Conservation (phyloP, 2,888 invertebrate species). For the Druceiella hillmani region DNA sequence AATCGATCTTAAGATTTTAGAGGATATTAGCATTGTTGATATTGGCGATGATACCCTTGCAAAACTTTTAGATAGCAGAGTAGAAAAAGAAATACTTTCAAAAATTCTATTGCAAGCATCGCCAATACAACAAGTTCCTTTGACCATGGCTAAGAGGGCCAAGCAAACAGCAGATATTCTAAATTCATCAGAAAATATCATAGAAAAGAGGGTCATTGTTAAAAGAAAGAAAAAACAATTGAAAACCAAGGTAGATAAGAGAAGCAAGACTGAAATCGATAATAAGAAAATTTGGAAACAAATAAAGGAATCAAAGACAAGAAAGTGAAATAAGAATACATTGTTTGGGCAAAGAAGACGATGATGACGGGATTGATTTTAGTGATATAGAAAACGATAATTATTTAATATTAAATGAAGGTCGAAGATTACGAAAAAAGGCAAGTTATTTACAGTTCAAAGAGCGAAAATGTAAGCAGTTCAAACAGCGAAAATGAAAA, state of each 20-base stretch:
- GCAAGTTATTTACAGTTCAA: no score
- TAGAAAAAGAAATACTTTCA: slow-evolving; percentile 12
- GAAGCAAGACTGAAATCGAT: slow-evolving; percentile 7
- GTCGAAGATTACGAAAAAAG: no score
- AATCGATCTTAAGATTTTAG: slow-evolving; percentile 10
- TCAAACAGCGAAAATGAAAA: no score
- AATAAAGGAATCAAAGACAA: no score
- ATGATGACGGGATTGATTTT: no score
- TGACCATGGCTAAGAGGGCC: slow-evolving; percentile 14
- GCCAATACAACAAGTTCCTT: slow-evolving; percentile 16
- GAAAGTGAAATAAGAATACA: no score
- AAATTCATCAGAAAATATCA: slow-evolving; percentile 9
- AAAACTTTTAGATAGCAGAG: slow-evolving; percentile 10
- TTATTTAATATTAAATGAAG: no score
- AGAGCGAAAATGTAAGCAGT: no score
- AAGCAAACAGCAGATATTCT: slow-evolving; percentile 8
- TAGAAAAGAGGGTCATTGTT: slow-evolving; percentile 2
- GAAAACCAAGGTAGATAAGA: slow-evolving; percentile 11
- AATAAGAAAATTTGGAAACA: no score
- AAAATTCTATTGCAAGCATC: slow-evolving; percentile 16
- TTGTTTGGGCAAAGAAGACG: no score
- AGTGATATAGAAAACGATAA: no score
- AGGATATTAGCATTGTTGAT: slow-evolving; percentile 11
- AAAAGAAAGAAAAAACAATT: slow-evolving; percentile 10
- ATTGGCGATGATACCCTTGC: slow-evolving; percentile 12